Base-by-base conservation (phyloP, 2,797 vertebrate species). In the Cynodonichthys magdalenae region DNA sequence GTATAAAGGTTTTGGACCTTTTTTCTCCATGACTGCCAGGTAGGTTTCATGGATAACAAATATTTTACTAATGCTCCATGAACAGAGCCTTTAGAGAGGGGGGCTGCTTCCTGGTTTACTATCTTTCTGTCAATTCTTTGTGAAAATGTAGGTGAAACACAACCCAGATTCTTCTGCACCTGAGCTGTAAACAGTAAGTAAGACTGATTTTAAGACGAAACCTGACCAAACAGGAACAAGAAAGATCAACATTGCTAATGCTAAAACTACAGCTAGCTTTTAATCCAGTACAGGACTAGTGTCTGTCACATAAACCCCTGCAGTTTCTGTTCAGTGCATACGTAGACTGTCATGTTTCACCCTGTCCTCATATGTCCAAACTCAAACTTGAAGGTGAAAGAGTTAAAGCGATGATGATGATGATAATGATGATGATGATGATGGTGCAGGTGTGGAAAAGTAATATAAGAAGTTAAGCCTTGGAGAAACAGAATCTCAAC, bases 381-480 rank as follows among this genome's bases (percentile, higher is more conserved):
- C 64, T 86, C 39, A 65, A 68, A 66, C 72, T 2, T 70, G 41
- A 83, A 54, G 17, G 14, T 12, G 19, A 63, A 54, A 53, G 47
- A 50, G 66, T 71, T 73, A 61, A 90, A 92, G 82, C n/a, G 86
- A 83, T 80, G 89, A 92, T 84, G 93, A 80, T 91, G 88, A 84
- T 74, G 39, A 6, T 24, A 3, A 24, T 24, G 24, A 24, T 24
- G 24, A 3, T 24, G 86, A 83, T 80, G 89, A 92, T 84, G 93
- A 80, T 91, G 88, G 84, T 74, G 39, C 6, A 28, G 72, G 86
- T 69, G 64, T 62, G 70, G 81, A 51, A 46, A 59, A 59, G 27
- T 53, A 20, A 59, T 61, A 6, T 6, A 69, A 85, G 66, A 89
- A 80, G 70, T 87, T 62, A 86, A 83, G 80, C 81, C 69, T 90